Evolutionary conservation across 2,113 vertebrate genomes (phyloP), one percentile per base, ranked within the genome.

Genomic region (Boulengeromyrus knoepffleri): DNA sequence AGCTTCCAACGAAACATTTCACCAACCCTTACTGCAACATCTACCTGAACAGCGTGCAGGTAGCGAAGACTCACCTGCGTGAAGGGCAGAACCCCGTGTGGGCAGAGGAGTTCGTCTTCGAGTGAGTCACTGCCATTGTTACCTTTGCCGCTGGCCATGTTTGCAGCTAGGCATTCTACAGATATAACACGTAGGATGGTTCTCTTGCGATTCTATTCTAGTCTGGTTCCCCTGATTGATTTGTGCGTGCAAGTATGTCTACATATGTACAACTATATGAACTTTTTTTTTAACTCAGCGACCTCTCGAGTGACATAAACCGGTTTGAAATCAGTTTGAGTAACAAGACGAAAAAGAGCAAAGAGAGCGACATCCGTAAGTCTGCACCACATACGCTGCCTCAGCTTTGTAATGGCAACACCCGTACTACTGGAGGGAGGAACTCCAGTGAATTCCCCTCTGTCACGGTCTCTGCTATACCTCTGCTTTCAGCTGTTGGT

Each of bases 271-370:
- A 56, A 21, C 19, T 56, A 21, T 17, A n/a, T 88, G 19, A 24
- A 49, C 2, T 56, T 24, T 42, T 12, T 24, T 53, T 87, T 15
- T 77, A 5, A 89, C 91, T 92, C 92, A 99, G 99, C 96, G 99
- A 99, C 95, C 95, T 99, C 94, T 98, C 99, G 83, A 96, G 98
- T 94, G 98, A 99, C 94, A 99, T 99, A 94, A 99, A 99, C 93
- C 95, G 97, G 94, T 99, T 99, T 97, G 99, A 99, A 95, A 99
- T 99, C 95, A 98, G 96, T 94, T 96, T 99, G 93, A 98, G 98
- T 96, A 99, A 99, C 96, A 99, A 99, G 96, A 99, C 98, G 90
- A 99, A 99, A 96, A 99, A 99, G 94, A 99, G 97, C 96, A 99
- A 99, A 97, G 99, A 99, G 94, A 97, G 97, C 91, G 99, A 99